Base-by-base conservation (phyloP, 1,140 invertebrate genomes). In the Drosophila rhopaloa region DNA sequence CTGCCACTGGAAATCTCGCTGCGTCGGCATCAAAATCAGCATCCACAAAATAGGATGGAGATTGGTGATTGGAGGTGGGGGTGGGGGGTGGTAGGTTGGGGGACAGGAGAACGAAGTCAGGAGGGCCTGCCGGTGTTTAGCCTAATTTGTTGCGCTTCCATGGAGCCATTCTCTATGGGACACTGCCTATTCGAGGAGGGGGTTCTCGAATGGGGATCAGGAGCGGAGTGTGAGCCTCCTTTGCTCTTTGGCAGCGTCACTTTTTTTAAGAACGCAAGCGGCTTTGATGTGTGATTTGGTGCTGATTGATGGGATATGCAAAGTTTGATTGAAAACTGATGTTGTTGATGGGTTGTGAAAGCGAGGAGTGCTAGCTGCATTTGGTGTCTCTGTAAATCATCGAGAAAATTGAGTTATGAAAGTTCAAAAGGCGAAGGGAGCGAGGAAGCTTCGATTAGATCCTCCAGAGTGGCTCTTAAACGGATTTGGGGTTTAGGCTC, bases 301-400 rank as follows among this genome's bases (percentile, higher is more conserved):
- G 81, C 41, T 85, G 81, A 85, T 81, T 74, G 81, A 85, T 86
- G 82, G 80, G 56, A 72, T 67, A 74, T 86, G 81, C 82, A 63
- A 86, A 85, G 79, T 85, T 85, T 85, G 81, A 85, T 85, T 86
- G 81, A 85, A 82, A 81, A 66, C 74, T 27, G 57, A 58, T 68
- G 73, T 51, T 59, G 76, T 41, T 56, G 60, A 62, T 47, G 70
- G 27, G 56, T 14, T 60, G 13, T 5, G 50, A 19, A 13, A 40
- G 53, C 27, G 48, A 10, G 5, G 13, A 47, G 35, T 46, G 7
- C 19, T 8, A n/a, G 5, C 41, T 55, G 50, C 66, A 19, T 47
- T 37, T 37, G 54, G 48, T 74, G 37, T 76, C 62, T 56, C 66
- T 63, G 59, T 82, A 84, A 83, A 76, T 83, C 80, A 66, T 76